Evolutionary conservation across 2,113 vertebrate genomes (phyloP).

Genomic region (Paramormyrops kingsleyae): DNA sequence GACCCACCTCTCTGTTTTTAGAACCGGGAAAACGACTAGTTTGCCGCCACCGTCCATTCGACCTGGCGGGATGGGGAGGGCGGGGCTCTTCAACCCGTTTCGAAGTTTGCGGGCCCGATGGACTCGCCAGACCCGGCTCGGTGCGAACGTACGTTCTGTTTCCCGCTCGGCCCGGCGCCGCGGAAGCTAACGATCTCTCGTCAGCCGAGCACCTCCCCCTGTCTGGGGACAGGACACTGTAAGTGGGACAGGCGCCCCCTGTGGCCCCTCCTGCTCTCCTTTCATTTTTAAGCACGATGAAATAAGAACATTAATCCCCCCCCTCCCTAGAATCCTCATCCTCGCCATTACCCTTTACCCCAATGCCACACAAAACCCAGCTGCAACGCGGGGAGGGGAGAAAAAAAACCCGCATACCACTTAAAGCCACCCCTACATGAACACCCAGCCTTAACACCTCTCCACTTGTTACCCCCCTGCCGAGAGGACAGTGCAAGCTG

Average conservation of each 20-base stretch:
- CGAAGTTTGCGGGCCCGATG: neutral
- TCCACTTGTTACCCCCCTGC: neutral
- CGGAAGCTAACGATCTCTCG: neutral
- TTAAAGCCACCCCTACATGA: neutral
- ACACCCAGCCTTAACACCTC: neutral
- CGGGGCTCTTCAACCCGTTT: neutral
- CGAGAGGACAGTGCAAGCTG: neutral
- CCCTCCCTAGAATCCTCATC: slow-evolving; percentile 26
- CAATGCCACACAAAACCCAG: slow-evolving; percentile 2
- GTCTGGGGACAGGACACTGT: slow-evolving; percentile 33
- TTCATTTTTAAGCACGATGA: slow-evolving; percentile 58
- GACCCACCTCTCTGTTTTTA: neutral
- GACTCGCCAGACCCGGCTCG: neutral
- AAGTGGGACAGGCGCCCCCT: slow-evolving; percentile 68
- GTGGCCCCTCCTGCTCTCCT: slow-evolving; percentile 66
- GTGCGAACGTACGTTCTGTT: neutral
- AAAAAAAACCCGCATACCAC: neutral
- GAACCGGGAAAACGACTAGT: neutral
- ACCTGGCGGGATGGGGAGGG: neutral
- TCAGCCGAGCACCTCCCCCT: slow-evolving; percentile 37
- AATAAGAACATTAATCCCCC: slow-evolving; percentile 27
- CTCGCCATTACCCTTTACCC: slow-evolving; percentile 9
- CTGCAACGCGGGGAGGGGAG: neutral
- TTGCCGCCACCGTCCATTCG: neutral
- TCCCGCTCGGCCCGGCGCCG: neutral